A percentile compares a stretch with the other conserved stretches of the same genome.
Conservation (phyloP, 30 jellyfish, hydroid and myxozoan species). For the Nemopilema nomurai region DNA sequence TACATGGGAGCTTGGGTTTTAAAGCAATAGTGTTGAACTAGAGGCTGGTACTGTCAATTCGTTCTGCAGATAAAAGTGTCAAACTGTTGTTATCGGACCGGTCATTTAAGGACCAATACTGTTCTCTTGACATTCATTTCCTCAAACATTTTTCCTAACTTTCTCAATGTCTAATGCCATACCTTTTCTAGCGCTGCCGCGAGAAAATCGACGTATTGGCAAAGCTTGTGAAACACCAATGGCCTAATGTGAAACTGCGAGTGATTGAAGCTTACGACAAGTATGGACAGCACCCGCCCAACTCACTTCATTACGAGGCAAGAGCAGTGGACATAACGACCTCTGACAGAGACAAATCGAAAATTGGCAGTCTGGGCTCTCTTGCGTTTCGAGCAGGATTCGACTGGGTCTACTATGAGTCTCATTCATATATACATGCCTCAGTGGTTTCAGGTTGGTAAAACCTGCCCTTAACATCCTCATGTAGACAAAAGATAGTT, state of each 20-base stretch:
- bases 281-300: slow-evolving; percentile 67
- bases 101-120: too few relatives aligned
- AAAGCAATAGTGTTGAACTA: too few relatives aligned
- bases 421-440: slow-evolving; percentile 54
- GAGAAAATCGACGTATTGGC: slow-evolving; percentile 58
- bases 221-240: slow-evolving; percentile 44
- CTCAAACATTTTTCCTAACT: too few relatives aligned
- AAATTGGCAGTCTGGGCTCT: slow-evolving; percentile 56
- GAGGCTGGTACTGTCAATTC: too few relatives aligned
- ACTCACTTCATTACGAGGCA: slow-evolving; percentile 78
- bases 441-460: slow-evolving; percentile 51
- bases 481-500: too few relatives aligned
- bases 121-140: too few relatives aligned
- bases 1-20: too few relatives aligned
- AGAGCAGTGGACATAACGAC: slow-evolving; percentile 73
- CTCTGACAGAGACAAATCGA: slow-evolving; percentile 64
- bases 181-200: slow-evolving; percentile 52
- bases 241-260: slow-evolving; percentile 67
- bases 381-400: slow-evolving; percentile 62
- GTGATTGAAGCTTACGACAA: slow-evolving; percentile 74
- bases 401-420: slow-evolving; percentile 65
- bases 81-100: too few relatives aligned
- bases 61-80: too few relatives aligned
- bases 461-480: background rate
- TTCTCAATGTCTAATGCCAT: too few relatives aligned